These are phyloP conservation scores for Halictus rubicundus DNA, from an alignment of 1,140 invertebrate species.

Conservation along the genomic window DNA sequence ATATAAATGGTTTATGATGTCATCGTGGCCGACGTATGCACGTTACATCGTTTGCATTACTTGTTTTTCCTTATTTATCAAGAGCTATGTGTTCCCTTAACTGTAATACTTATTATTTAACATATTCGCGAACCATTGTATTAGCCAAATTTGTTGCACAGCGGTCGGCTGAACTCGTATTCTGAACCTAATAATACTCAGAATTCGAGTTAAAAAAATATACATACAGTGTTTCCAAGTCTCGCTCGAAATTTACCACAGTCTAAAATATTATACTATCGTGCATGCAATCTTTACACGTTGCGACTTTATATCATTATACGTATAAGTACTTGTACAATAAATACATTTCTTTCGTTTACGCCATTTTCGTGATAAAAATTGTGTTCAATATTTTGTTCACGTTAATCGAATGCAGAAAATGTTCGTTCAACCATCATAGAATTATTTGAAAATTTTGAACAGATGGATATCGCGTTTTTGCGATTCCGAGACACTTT, in stretches of 20 bases:
- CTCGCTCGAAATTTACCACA: not conserved
- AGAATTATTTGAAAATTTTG: not conserved
- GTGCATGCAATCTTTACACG: not conserved
- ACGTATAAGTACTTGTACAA: too few relatives aligned
- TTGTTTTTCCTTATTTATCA: conserved; percentile 3
- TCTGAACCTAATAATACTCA: not conserved
- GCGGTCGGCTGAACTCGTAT: not conserved
- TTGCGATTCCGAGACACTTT: not conserved
- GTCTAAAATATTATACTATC: not conserved
- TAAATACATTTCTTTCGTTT: too few relatives aligned
- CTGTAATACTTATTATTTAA: conserved; percentile 9
- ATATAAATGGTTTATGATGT: conserved; percentile 4
- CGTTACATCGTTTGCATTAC: not conserved
- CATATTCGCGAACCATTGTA: not conserved
- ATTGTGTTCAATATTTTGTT: not conserved
- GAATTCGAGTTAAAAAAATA: conserved; percentile 3
- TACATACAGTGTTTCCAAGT: not conserved
- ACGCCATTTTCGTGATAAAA: not conserved
- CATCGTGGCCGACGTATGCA: not conserved
- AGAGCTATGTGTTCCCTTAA: conserved; percentile 11
- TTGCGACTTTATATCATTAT: too few relatives aligned
- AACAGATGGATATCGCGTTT: not conserved
- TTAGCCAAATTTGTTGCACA: not conserved
- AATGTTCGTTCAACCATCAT: not conserved
- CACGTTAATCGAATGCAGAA: not conserved